A percentile compares a stretch with the other conserved stretches of the same genome.
Conservation (phyloP, 2,888 invertebrate species). For the Nysson spinosus region DNA sequence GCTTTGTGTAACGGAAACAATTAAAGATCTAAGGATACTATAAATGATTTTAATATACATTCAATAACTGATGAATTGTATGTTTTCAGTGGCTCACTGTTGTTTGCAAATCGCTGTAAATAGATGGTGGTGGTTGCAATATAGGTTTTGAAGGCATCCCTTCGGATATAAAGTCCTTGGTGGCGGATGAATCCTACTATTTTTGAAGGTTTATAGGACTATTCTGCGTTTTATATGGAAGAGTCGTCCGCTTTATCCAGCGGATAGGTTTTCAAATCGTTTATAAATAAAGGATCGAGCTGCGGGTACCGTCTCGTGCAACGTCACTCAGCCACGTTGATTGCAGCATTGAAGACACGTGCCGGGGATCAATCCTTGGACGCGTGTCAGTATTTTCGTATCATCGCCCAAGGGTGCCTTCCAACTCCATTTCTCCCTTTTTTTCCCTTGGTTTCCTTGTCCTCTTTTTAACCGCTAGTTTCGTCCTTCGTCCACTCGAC, state of each 20-base stretch:
- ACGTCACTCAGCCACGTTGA: slow-evolving; percentile 74
- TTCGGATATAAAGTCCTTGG: no score
- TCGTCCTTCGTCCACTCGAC: background rate
- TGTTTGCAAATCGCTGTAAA: no score
- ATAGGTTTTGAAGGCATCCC: no score
- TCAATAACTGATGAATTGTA: no score
- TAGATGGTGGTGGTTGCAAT: no score
- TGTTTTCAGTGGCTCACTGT: no score
- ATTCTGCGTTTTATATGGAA: slow-evolving; percentile 47
- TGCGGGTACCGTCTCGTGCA: slow-evolving; percentile 54
- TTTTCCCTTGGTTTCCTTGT: background rate
- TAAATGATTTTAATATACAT: no score
- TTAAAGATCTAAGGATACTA: no score
- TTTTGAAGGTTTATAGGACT: slow-evolving; percentile 22
- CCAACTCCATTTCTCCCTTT: slow-evolving; percentile 1
- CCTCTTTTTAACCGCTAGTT: background rate
- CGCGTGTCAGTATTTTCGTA: slow-evolving; percentile 77
- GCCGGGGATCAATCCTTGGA: slow-evolving; percentile 74
- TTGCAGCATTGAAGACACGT: slow-evolving; percentile 77
- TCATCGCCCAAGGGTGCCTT: slow-evolving; percentile 68
- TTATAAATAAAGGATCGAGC: slow-evolving; percentile 75
- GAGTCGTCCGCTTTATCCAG: slow-evolving; percentile 29
- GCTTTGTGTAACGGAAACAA: no score
- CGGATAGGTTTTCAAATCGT: slow-evolving; percentile 74
- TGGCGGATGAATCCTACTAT: no score